phyloP scores from a whole-genome alignment of 2,113 vertebrate species.

The Pangasianodon gigas region DNA sequence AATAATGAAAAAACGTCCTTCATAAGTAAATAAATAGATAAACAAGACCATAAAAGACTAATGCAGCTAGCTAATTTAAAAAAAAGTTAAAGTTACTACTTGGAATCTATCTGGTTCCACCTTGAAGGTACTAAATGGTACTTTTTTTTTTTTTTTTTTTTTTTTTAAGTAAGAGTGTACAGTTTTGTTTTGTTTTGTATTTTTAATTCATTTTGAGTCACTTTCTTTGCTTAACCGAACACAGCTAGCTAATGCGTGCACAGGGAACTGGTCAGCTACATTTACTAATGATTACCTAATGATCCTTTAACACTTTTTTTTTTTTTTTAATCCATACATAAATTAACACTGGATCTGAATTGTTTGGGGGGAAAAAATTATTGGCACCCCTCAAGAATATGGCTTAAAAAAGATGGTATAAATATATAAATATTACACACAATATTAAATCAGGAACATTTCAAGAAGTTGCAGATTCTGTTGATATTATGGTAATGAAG shows the following conservation, averaged over 20 bases:
- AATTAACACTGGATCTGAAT: not conserved
- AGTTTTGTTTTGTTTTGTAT: not conserved
- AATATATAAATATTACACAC: not conserved
- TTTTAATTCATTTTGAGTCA: no score
- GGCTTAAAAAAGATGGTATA: not conserved
- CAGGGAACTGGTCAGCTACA: no score
- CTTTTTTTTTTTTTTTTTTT: not conserved
- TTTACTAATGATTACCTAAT: no score
- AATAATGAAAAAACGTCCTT: not conserved
- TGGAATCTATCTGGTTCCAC: not conserved
- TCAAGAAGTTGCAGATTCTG: not conserved
- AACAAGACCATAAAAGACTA: not conserved
- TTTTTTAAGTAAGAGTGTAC: no score
- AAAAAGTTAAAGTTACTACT: not conserved
- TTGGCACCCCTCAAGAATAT: not conserved
- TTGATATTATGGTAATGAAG: not conserved
- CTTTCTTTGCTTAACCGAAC: not conserved
- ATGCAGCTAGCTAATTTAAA: not conserved
- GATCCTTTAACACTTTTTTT: not conserved
- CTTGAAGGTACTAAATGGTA: not conserved
- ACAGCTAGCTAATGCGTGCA: no score
- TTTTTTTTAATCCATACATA: not conserved
- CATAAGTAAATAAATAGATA: not conserved
- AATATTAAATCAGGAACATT: not conserved
- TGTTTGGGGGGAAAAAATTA: not conserved